Evolutionary conservation across 2,113 vertebrate species (phyloP), one percentile per base, ranked within the genome.

Genomic region (Probosciger aterrimus): DNA sequence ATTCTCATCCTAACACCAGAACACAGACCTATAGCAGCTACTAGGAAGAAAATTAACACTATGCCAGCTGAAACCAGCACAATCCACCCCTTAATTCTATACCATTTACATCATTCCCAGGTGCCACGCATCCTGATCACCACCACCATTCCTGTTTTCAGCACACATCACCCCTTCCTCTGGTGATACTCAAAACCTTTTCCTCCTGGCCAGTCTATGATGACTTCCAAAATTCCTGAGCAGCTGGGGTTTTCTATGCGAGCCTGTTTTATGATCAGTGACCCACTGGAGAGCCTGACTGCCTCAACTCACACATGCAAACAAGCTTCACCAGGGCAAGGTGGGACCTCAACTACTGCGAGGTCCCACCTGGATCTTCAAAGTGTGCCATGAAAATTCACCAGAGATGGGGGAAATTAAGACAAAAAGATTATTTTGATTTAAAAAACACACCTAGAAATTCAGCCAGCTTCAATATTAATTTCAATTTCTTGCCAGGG

Each of bases 311-410:
- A 18, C 4, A 27, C 25, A 8, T 12, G 6, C 46, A 60, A 49
- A 44, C 23, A 53, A 68, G 3, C 46, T 74, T 68, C 79, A 81
- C 33, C 47, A 23, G 14, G 12, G 11, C 69, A 57, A 63, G n/a
- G n/a, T n/a, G n/a, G n/a, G n/a, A n/a, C n/a, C n/a, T n/a, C 19
- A 59, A 35, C 14, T 37, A 3, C 53, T 12, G 15, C 4, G 17
- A 87, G 39, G 31, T 83, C 17, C 5, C 49, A 53, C 44, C 27
- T 17, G 13, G 5, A 6, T 27, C 37, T 77, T 63, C 59, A 59
- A 63, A 67, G 10, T 0, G 0, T 2, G 1, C 7, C 23, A 37
- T 8, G 14, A 68, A 33, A 70, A 59, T 8, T 49, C 39, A 78
- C 20, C 70, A 17, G 31, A 50, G 14, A 18, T 2, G 2, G 23